Conservation (phyloP, 2,888 invertebrate species). For the Volucella bombylans region DNA sequence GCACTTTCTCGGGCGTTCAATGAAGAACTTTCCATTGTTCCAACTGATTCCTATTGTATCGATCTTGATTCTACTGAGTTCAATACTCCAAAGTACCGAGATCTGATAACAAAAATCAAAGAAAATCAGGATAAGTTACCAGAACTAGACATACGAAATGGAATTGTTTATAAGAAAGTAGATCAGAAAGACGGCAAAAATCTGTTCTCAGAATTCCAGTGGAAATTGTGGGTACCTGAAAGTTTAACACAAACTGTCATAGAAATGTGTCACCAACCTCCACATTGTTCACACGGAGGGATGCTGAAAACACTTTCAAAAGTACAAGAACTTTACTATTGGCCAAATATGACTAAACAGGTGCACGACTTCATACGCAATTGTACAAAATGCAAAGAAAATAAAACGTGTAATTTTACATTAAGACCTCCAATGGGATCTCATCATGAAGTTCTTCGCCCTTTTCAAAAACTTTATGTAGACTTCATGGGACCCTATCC, state of each 20-base stretch:
- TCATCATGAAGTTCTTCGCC: background rate
- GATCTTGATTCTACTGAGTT: slow-evolving; percentile 1
- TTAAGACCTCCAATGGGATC: background rate
- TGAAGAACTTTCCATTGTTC: slow-evolving; percentile 11
- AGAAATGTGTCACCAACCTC: background rate
- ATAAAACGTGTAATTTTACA: background rate
- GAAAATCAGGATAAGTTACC: background rate
- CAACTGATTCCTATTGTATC: background rate
- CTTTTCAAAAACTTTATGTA: no score
- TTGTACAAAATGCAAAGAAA: background rate
- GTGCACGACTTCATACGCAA: background rate
- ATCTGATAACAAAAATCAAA: slow-evolving; percentile 11
- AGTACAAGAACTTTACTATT: background rate
- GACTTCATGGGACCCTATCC: no score
- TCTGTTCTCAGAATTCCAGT: background rate
- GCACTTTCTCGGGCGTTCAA: slow-evolving; percentile 66
- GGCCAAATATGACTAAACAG: background rate
- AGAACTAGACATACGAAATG: background rate
- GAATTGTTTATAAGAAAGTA: background rate
- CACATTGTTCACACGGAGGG: background rate
- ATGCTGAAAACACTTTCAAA: background rate
- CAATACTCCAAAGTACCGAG: background rate
- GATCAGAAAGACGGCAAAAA: background rate
- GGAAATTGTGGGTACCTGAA: background rate
- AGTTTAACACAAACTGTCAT: background rate